Conservation (phyloP, 2,113 vertebrate genomes). For the Phrynocephalus versicolor region DNA sequence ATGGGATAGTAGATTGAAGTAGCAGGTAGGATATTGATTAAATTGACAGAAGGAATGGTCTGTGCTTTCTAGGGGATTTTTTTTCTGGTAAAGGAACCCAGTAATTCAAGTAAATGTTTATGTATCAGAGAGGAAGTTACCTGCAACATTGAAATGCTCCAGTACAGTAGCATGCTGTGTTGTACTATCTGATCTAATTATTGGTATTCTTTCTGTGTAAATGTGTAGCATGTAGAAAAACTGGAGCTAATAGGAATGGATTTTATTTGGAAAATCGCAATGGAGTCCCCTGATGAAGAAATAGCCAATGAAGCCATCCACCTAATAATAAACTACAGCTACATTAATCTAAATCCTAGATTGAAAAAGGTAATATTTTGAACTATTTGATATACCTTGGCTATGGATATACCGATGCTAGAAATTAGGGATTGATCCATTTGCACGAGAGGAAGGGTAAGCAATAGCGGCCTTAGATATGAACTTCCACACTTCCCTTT, state of each 20-base stretch:
- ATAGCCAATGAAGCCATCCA: conserved; percentile 99
- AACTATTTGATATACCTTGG: conserved; percentile 3
- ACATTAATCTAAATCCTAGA: conserved; percentile 96
- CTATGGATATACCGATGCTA: background rate
- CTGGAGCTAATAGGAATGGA: conserved; percentile 97
- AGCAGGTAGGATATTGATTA: background rate
- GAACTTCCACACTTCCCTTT: background rate
- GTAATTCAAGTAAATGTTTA: background rate
- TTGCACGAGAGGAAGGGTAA: background rate
- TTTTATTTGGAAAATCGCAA: conserved; percentile 99
- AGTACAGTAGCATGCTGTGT: background rate
- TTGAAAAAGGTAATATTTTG: conserved; percentile 88
- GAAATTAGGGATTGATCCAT: background rate
- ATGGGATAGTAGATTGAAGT: background rate
- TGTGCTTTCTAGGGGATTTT: background rate
- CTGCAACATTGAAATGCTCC: background rate
- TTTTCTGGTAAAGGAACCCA: background rate
- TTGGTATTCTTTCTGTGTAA: conserved; percentile 44
- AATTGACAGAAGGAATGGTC: too few relatives aligned
- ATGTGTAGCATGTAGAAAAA: conserved; percentile 92
- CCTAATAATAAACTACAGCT: conserved; percentile 97
- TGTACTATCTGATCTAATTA: background rate
- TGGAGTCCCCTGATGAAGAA: conserved; percentile 99
- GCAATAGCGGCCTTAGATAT: background rate
- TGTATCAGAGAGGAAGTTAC: background rate